These are phyloP conservation scores for Meandrusa payeni DNA, from an alignment of 2,888 invertebrate genomes.

Conservation along the genomic window DNA sequence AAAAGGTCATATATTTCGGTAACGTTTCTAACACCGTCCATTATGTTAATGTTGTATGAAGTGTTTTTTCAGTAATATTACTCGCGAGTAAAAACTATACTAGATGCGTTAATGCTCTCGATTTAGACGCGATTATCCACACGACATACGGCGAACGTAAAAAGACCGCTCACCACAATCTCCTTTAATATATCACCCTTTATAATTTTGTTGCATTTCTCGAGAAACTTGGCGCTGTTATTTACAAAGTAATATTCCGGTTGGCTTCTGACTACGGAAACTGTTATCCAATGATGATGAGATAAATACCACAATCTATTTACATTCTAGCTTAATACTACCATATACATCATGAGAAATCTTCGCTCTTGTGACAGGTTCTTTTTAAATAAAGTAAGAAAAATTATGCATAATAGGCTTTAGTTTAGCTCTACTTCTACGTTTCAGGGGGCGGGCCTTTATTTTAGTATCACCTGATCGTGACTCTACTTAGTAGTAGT, in stretches of 20 bases:
- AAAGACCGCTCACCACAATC: slow-evolving; percentile 8
- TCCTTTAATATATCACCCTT: slow-evolving; percentile 10
- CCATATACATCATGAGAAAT: too few species aligned
- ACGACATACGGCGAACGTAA: slow-evolving; percentile 14
- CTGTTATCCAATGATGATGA: not conserved
- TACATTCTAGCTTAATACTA: too few species aligned
- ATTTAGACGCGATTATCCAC: slow-evolving; percentile 4
- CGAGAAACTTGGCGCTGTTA: not conserved
- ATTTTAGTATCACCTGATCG: too few species aligned
- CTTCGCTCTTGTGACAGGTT: too few species aligned
- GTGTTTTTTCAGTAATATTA: too few species aligned
- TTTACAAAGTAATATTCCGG: slow-evolving; percentile 6
- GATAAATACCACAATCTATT: not conserved
- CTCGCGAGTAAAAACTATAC: not conserved
- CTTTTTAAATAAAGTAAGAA: too few species aligned
- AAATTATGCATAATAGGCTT: too few species aligned
- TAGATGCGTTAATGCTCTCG: not conserved
- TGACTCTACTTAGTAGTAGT: too few species aligned
- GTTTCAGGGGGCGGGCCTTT: too few species aligned
- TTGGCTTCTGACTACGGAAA: not conserved
- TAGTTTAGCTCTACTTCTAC: too few species aligned
- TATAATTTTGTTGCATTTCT: not conserved
- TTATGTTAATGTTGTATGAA: too few species aligned
- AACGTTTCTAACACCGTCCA: not conserved
- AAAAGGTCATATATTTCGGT: not conserved